A percentile compares a stretch with the other conserved stretches of the same genome.
These are phyloP conservation scores for Lymantria dispar DNA, from an alignment of 2,888 invertebrate genomes.

Conservation along the genomic window DNA sequence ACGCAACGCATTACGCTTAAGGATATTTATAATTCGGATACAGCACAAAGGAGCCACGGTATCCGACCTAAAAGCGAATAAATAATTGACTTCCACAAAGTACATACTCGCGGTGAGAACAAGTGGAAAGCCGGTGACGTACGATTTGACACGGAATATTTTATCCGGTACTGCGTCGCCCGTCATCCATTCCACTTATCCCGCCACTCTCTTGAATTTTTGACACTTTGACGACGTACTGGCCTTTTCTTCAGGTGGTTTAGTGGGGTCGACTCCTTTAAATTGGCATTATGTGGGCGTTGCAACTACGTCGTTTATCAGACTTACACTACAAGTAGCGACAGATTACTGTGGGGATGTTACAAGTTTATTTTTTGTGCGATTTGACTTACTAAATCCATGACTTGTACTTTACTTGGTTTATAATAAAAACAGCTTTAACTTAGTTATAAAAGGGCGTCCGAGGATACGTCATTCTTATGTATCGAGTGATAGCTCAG, in stretches of 20 bases:
- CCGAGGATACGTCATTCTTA: too few relatives aligned
- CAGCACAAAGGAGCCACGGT: conserved; percentile 65
- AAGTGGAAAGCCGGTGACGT: conserved; percentile 77
- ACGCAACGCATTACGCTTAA: conserved; percentile 43
- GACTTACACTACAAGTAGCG: conserved; percentile 35
- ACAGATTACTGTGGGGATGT: conserved; percentile 33
- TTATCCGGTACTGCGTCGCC: conserved; percentile 68
- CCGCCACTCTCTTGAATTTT: conserved; percentile 77
- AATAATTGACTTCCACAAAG: conserved; percentile 77
- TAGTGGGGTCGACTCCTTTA: conserved; percentile 70
- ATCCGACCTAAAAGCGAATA: conserved; percentile 74
- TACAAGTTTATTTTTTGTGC: conserved; percentile 13
- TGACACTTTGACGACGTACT: conserved; percentile 70
- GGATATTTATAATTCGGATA: conserved; percentile 61
- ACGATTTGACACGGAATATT: conserved; percentile 81
- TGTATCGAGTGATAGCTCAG: too few relatives aligned
- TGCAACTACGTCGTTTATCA: conserved; percentile 43
- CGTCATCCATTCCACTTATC: conserved; percentile 81
- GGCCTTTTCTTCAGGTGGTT: conserved; percentile 72
- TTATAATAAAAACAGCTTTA: not conserved
- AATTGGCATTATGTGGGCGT: conserved; percentile 60
- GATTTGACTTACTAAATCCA: conserved; percentile 21
- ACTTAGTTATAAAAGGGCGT: too few relatives aligned
- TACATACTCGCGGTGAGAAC: conserved; percentile 66
- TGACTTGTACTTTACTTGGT: conserved; percentile 1